Evolutionary conservation across 2,113 vertebrate genomes (phyloP), one percentile per base, ranked within the genome.

Genomic region (Centropus bengalensis): DNA sequence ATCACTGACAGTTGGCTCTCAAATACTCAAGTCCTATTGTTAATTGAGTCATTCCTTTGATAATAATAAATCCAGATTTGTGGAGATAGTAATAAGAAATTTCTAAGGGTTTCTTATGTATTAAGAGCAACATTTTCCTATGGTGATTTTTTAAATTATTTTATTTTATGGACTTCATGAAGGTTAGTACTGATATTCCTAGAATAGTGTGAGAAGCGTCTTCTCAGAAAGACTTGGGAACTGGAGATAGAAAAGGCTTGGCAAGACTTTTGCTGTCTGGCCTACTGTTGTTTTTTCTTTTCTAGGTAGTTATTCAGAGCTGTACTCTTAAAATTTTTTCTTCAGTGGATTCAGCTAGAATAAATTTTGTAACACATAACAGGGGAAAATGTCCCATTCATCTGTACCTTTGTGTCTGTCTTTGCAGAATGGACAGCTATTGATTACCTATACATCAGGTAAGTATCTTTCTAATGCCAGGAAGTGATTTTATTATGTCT

Each of bases 371-470:
- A 62, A 59, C 74, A 51, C 15, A 3, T 15, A 74, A 30, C 28
- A 18, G 1, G 1, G 18, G 28, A 11, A 6, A 12, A 11, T n/a
- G 13, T 45, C 49, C 70, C 66, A 84, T 89, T 73, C 23, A 78
- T 11, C 44, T 2, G 3, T 66, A 76, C 66, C 62, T 75, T 86
- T 73, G 55, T 80, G 80, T 67, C 70, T 89, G 73, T 63, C 91
- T 86, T n/a, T 84, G 83, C 86, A 74, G 47, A 91, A 89, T 44
- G 76, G 96, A 63, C 88, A 89, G 27, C 40, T 93, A 92, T 92
- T 91, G 95, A 96, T 95, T 91, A 93, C 54, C 94, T 84, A 73
- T 92, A 82, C 36, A 21, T 94, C 74, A 87, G 62, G 38, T 91
- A 73, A 93, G 82, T 89, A 66, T 94, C 28, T 77, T 82, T 68